Evolutionary conservation across 92 coral and sea anemone species (phyloP), one percentile per base, ranked within the genome.

Genomic region (Zoanthus sansibaricus): DNA sequence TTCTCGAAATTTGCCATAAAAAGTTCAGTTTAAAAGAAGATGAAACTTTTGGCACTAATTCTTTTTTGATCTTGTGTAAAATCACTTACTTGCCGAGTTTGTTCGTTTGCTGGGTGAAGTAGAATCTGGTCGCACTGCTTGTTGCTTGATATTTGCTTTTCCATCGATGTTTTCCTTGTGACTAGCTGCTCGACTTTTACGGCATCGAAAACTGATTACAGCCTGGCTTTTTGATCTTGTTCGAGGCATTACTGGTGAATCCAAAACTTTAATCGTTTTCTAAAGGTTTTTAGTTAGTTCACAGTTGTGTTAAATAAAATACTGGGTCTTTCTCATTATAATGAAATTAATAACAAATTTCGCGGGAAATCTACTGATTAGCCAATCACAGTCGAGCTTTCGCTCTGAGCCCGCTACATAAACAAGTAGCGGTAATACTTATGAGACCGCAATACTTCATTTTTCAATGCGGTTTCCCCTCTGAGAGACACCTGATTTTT

Each of bases 101-200:
- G 87, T 86, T 77, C 98, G 95, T 87, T 94, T 94, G 59, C 95
- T 91, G 68, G 98, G 95, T 20, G 95, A 92, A 15, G 46, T 69
- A 51, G 89, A 75, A 62, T 77, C 69, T 59, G 83, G 66, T 33
- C 74, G 71, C n/a, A 58, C 66, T 58, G 66, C 66, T 58, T 14
- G 2, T 47, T 3, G 48, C 70, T 78, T 25, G 14, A 56, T 31
- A 20, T 56, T 78, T 66, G 45, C 59, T 78, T 78, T 47, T 37
- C 70, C 84, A 62, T 84, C 91, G 64, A 31, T n/a, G 32, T 61
- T 87, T 56, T 90, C 91, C 72, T 88, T 90, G 42, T 89, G 91
- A 45, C 46, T 75, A 64, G 42, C 33, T 64, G 94, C 83, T 71
- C 94, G 95, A 17, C 92, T 89, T 87, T 96, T 96, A 20, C 95